These are phyloP conservation scores for Herpetotheres cachinnans DNA, from an alignment of 2,113 vertebrate genomes.

Conservation along the genomic window DNA sequence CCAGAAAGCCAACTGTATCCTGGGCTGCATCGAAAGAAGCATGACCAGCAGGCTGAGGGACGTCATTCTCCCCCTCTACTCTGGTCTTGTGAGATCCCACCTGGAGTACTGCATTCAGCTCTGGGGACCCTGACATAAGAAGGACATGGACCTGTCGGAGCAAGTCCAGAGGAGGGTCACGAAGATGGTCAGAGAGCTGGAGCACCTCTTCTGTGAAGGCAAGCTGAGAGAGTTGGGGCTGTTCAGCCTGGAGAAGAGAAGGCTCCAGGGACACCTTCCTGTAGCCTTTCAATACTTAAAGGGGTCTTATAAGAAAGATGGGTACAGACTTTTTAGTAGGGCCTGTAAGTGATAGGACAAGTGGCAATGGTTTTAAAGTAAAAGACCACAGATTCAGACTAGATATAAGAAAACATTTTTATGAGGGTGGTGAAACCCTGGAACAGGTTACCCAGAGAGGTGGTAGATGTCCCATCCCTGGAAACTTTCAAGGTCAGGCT, in stretches of 20 bases:
- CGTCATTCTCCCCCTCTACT: fast-evolving
- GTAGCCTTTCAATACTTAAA: not conserved
- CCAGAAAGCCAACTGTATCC: not conserved
- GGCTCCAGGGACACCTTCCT: too few species aligned
- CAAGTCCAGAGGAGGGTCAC: not conserved
- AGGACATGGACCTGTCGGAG: not conserved
- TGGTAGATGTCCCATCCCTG: not conserved
- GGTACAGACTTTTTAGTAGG: not conserved
- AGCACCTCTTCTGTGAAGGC: not conserved
- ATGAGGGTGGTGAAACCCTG: not conserved
- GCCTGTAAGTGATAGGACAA: not conserved
- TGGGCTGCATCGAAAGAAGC: not conserved
- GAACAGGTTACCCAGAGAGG: fast-evolving
- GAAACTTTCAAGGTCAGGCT: not conserved
- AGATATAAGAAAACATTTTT: not conserved
- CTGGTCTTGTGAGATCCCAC: not conserved
- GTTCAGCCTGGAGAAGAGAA: not conserved
- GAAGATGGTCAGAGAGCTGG: too few species aligned
- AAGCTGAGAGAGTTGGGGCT: not conserved
- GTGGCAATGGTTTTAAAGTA: not conserved
- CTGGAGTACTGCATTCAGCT: not conserved
- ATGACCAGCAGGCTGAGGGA: not conserved
- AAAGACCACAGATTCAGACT: not conserved
- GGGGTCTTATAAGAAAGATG: not conserved
- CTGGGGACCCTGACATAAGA: not conserved